Base-by-base conservation (phyloP, 2,113 vertebrate species). In the Melanerpes aurifrons region DNA sequence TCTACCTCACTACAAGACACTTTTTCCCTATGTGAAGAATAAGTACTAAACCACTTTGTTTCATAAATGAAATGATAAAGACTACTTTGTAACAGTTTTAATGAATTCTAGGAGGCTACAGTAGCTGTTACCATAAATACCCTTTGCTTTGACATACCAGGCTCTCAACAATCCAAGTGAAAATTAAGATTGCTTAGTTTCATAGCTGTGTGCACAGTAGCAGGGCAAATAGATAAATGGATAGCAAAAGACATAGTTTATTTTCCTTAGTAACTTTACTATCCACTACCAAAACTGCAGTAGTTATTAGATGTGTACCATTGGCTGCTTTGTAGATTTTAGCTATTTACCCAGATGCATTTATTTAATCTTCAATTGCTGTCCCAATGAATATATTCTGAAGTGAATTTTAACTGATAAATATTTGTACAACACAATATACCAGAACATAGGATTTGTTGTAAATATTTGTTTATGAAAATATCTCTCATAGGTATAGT, bases 391-490 rank as follows among this genome's bases (percentile, higher is more conserved):
- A 59, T 29, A 22, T 25, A 79, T 86, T 91, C 53, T 50, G 59
- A 87, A 64, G 22, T 79, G 40, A 83, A 85, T 35, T 92, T 87
- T 80, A 78, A 82, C 72, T 87, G 82, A 74, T 76, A 61, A 24
- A 78, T 67, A 40, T 67, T 64, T 76, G 19, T 54, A 35, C 53
- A 53, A 26, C 12, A 58, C 70, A 47, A 89, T 86, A 82, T 13
- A 89, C 63, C 40, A 69, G 61, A 79, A 69, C 35, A 50, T 61
- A 62, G 22, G 40, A 61, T 47, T 64, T 87, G 21, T 56, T 85
- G 28, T 82, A 94, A 89, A 61, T 86, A 90, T 64, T 91, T 88
- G 64, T 75, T 93, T 86, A 89, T 82, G 86, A 87, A 89, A 92
- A 91, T 70, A 13, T 74, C 37, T 90, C 86, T 93, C 75, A 45